Conservation (phyloP, 2,888 invertebrate genomes). For the Aspidiotus destructor region DNA sequence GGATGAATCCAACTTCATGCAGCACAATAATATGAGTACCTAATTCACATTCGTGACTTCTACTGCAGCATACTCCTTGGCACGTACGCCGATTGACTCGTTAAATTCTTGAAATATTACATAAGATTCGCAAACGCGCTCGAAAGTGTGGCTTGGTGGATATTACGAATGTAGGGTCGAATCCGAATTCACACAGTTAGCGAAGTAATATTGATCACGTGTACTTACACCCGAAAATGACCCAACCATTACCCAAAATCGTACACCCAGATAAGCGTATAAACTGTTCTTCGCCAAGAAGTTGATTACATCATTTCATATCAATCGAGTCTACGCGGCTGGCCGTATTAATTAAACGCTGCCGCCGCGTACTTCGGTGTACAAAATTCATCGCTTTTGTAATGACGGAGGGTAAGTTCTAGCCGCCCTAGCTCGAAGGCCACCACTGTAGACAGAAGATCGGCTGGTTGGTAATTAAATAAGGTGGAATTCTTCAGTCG, state of each 20-base stretch:
- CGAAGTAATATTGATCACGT: constrained; percentile 4
- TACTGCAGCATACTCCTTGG: no score
- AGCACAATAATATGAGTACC: no score
- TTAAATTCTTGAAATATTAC: constrained; percentile 1
- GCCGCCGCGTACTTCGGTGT: background rate
- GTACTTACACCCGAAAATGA: background rate
- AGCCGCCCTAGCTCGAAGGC: background rate
- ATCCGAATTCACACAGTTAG: background rate
- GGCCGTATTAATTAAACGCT: background rate
- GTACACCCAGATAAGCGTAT: background rate
- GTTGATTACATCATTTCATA: constrained; percentile 2
- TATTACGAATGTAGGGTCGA: background rate
- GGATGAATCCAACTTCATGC: no score
- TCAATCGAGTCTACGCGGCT: background rate
- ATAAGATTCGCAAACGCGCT: background rate
- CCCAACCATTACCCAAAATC: background rate
- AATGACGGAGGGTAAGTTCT: background rate
- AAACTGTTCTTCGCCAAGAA: constrained; percentile 2
- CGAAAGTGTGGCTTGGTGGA: background rate
- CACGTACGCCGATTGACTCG: background rate
- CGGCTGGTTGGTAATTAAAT: background rate
- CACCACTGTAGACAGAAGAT: background rate
- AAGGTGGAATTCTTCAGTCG: constrained; percentile 2
- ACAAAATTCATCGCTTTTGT: background rate
- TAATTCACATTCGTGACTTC: no score